These are phyloP conservation scores for Acrossocheilus wenchowensis DNA, from an alignment of 2,797 vertebrate species.

Conservation along the genomic window DNA sequence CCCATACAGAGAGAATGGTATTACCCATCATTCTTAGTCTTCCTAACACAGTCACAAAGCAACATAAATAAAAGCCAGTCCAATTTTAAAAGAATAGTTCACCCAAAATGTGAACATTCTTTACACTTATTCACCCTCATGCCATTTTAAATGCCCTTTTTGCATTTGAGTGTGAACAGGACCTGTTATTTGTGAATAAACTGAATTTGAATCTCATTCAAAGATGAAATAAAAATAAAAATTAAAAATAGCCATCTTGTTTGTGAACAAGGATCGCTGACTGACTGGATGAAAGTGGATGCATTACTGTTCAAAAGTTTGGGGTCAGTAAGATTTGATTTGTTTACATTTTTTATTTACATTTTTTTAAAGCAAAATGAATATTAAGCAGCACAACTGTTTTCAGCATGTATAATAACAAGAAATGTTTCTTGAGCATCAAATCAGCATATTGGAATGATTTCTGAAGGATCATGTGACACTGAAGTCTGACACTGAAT, in stretches of 20 bases:
- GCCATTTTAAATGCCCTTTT: neutral
- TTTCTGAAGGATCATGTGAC: neutral
- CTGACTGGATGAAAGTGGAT: neutral
- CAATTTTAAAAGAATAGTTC: neutral
- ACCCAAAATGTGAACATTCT: neutral
- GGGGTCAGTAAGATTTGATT: neutral
- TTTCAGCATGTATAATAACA: neutral
- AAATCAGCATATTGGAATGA: neutral
- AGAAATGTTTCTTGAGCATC: neutral
- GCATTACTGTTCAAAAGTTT: neutral
- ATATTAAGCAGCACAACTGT: neutral
- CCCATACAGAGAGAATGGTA: constrained; percentile 26
- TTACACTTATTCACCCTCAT: neutral
- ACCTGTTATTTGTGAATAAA: neutral
- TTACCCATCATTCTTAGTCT: constrained; percentile 37
- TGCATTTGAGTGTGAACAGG: neutral
- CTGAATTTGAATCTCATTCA: neutral
- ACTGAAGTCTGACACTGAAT: neutral
- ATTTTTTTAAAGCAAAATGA: neutral
- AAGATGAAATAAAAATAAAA: neutral
- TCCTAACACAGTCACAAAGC: constrained; percentile 20
- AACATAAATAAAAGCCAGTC: constrained; percentile 21
- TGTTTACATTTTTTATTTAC: neutral
- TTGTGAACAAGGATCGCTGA: neutral
- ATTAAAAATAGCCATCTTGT: neutral